A percentile compares a stretch with the other conserved stretches of the same genome.
These are phyloP conservation scores for Eugnorisma glareosa DNA, from an alignment of 2,888 invertebrate species.

Conservation along the genomic window DNA sequence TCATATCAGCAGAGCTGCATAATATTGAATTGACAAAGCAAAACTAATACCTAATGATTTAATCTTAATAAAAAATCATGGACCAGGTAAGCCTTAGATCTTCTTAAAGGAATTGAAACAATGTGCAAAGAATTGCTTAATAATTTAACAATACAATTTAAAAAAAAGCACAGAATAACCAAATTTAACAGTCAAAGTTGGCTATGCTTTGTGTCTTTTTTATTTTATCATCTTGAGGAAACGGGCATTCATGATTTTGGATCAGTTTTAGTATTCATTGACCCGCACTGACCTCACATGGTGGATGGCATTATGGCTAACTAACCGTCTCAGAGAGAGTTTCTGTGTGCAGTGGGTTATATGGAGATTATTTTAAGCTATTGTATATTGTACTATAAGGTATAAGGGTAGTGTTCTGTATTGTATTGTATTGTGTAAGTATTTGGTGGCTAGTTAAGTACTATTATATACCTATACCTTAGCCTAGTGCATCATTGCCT, in stretches of 20 bases:
- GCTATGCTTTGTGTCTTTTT: background rate
- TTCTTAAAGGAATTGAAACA: background rate
- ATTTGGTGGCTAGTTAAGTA: background rate
- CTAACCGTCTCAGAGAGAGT: background rate
- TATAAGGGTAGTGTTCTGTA: too few relatives aligned
- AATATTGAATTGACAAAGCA: conserved; percentile 14
- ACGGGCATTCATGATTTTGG: background rate
- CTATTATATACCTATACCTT: background rate
- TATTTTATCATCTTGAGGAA: background rate
- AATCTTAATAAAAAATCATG: conserved; percentile 1
- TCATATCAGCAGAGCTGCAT: background rate
- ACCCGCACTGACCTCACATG: background rate
- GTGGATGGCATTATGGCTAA: background rate
- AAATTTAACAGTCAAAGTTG: background rate
- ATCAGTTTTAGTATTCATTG: background rate
- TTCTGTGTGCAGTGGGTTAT: background rate
- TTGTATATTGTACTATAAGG: too few relatives aligned
- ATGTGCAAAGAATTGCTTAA: background rate
- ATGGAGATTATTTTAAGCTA: too few relatives aligned
- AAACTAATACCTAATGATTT: background rate
- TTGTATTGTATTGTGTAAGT: too few relatives aligned
- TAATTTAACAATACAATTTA: background rate
- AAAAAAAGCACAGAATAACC: background rate
- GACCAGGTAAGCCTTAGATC: conserved; percentile 25
- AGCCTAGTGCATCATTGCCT: background rate